These are phyloP conservation scores for Drosophila cracens DNA, from an alignment of 2,888 invertebrate genomes.

Conservation along the genomic window DNA sequence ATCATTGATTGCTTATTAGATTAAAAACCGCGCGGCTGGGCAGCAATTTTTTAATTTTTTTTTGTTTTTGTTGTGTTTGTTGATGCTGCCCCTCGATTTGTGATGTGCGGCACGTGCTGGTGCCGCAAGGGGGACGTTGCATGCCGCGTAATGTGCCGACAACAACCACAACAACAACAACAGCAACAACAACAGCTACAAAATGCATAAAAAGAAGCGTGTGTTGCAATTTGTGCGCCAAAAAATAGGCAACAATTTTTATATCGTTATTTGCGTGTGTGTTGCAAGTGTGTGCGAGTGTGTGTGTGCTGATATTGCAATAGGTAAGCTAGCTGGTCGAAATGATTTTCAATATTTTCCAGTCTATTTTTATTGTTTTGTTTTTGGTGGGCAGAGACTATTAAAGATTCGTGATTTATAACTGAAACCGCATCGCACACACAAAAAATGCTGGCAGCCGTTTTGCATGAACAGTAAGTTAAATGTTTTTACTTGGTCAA, in stretches of 20 bases:
- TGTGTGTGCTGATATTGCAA: slow-evolving; percentile 9
- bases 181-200: slow-evolving; percentile 12
- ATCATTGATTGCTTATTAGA: slow-evolving; percentile 82
- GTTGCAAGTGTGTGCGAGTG: slow-evolving; percentile 3
- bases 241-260: slow-evolving; percentile 67
- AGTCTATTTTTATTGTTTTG: slow-evolving; percentile 2
- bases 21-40: slow-evolving; percentile 71
- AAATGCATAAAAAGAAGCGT: slow-evolving; percentile 59
- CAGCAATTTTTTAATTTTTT: slow-evolving; percentile 20
- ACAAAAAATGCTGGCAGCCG: slow-evolving; percentile 15
- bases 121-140: slow-evolving; percentile 39
- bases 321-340: slow-evolving; percentile 44
- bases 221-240: slow-evolving; percentile 73
- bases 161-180: slow-evolving; percentile 45
- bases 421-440: slow-evolving; percentile 32
- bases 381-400: slow-evolving; percentile 48
- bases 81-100: slow-evolving; percentile 20
- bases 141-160: slow-evolving; percentile 65
- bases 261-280: slow-evolving; percentile 14
- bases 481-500: slow-evolving; percentile 50
- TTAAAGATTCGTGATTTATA: slow-evolving; percentile 77
- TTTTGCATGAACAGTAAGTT: slow-evolving; percentile 47
- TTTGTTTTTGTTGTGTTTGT: slow-evolving; percentile 12
- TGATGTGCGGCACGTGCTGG: slow-evolving; percentile 66
- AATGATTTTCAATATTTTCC: slow-evolving; percentile 58